These are phyloP conservation scores for Eucriotettix oculatus DNA, from an alignment of 2,888 invertebrate genomes.

Conservation along the genomic window DNA sequence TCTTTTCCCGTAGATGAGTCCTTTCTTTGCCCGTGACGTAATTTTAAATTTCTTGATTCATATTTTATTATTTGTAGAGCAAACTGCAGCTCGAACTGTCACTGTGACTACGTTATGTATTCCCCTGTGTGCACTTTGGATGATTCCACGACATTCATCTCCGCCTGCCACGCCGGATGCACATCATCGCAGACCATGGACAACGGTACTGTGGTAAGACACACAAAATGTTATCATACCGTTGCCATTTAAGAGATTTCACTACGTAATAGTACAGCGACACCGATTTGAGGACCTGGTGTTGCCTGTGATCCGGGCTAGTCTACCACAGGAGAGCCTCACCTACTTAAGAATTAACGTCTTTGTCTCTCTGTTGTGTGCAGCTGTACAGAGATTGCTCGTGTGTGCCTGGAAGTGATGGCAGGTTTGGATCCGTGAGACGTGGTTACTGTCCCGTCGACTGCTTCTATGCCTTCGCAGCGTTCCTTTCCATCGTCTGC, in stretches of 20 bases:
- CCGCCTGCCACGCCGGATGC: constrained; percentile 69
- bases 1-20: no score
- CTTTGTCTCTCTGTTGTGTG: background rate
- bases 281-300: no score
- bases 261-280: no score
- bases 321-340: background rate
- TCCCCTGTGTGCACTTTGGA: constrained; percentile 54
- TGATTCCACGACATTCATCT: constrained; percentile 47
- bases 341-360: background rate
- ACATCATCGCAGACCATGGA: constrained; percentile 12
- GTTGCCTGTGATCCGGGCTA: no score
- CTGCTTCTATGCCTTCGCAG: constrained; percentile 35
- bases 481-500: constrained; percentile 35
- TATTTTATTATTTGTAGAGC: constrained; percentile 11
- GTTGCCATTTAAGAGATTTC: no score
- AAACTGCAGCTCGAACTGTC: constrained; percentile 44
- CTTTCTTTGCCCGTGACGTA: no score
- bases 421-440: constrained; percentile 23
- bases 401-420: constrained; percentile 23
- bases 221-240: no score
- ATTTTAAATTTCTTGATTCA: background rate
- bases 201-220: constrained; percentile 29
- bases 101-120: constrained; percentile 53
- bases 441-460: constrained; percentile 38
- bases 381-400: constrained; percentile 30